phyloP scores from a whole-genome alignment of 1,140 invertebrate genomes.

The Trichonephila inaurata region DNA sequence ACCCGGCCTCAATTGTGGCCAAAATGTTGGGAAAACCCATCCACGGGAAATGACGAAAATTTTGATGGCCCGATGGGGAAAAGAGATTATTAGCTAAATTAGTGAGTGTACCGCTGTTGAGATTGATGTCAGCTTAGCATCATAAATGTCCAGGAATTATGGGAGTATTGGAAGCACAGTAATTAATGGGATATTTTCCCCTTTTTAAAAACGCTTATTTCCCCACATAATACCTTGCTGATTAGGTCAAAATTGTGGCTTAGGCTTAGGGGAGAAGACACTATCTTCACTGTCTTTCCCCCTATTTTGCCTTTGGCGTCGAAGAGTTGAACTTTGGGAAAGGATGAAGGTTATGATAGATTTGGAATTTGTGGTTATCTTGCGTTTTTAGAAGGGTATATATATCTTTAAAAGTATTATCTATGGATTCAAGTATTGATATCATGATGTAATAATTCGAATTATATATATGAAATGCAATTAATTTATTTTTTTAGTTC shows the following conservation, averaged over 20 bases:
- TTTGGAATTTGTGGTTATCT: background rate
- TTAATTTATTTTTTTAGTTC: too few species aligned
- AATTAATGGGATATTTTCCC: background rate
- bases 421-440: background rate
- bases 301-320: background rate
- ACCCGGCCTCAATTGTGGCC: background rate
- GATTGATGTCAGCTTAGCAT: constrained; percentile 24
- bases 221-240: background rate
- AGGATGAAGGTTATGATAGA: background rate
- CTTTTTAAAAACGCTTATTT: constrained; percentile 53
- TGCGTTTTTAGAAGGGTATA: background rate
- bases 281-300: background rate
- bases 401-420: background rate
- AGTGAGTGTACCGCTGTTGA: background rate
- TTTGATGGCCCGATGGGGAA: background rate
- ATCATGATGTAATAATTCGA: too few species aligned
- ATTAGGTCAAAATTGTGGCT: constrained; percentile 25
- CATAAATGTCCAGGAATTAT: constrained; percentile 10
- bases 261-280: background rate
- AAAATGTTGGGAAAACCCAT: background rate
- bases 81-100: constrained; percentile 58
- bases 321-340: background rate
- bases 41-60: background rate
- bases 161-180: background rate
- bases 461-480: too few species aligned